phyloP scores from a whole-genome alignment of 1,140 invertebrate genomes.

The Lepidurus couesii region DNA sequence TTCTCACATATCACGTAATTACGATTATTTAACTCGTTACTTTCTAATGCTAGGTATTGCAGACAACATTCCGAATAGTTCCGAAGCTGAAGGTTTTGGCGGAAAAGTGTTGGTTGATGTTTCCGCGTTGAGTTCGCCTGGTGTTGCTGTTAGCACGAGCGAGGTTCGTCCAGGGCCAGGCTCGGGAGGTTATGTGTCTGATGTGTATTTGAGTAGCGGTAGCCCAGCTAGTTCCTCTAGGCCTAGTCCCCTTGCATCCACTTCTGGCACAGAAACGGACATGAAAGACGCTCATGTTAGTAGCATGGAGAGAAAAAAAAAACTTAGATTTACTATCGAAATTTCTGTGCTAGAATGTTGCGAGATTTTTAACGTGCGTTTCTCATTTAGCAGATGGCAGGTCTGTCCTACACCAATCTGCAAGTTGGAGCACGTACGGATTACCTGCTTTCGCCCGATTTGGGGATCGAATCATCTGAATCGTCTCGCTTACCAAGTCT shows the following conservation, averaged over 20 bases:
- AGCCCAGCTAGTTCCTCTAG: conserved; percentile 25
- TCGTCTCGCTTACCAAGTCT: conserved; percentile 27
- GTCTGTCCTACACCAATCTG: not conserved
- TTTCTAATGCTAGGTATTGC: not conserved
- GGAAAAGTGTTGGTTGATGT: not conserved
- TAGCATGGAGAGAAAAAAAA: not conserved
- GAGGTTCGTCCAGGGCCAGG: not conserved
- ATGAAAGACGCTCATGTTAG: not conserved
- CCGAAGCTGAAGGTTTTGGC: not conserved
- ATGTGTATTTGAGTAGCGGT: conserved; percentile 8
- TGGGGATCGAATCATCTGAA: conserved; percentile 32
- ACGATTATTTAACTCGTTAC: not conserved
- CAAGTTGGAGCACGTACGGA: not conserved
- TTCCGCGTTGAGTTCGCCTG: too few relatives aligned
- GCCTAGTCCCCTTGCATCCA: conserved; percentile 10
- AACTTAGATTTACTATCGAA: not conserved
- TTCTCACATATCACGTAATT: too few relatives aligned
- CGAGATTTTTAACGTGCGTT: not conserved
- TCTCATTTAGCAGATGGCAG: not conserved
- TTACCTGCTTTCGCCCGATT: conserved; percentile 27
- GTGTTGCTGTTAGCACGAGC: not conserved
- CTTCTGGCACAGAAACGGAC: conserved; percentile 11
- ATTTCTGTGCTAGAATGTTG: not conserved
- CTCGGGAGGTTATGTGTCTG: conserved; percentile 18
- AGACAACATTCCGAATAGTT: not conserved